These are phyloP conservation scores for Polyploca ridens DNA, from an alignment of 2,888 invertebrate species.

Conservation along the genomic window DNA sequence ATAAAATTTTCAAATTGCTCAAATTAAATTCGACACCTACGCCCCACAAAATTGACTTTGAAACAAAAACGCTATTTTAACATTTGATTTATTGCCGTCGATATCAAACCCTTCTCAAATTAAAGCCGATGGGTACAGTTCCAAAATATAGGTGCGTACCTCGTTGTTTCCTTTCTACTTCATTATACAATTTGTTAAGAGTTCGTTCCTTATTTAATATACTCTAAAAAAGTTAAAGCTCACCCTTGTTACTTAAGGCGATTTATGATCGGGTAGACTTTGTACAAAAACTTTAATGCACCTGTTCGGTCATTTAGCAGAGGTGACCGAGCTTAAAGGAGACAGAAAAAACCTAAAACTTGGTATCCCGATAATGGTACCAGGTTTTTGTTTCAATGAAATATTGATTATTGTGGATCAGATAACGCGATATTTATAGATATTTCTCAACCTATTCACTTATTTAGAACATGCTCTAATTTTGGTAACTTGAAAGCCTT, in stretches of 20 bases:
- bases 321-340: conserved; percentile 53
- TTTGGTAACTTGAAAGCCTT: conserved; percentile 4
- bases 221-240: conserved; percentile 69
- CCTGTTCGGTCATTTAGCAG: conserved; percentile 73
- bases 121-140: conserved; percentile 28
- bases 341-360: conserved; percentile 32
- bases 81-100: conserved; percentile 44
- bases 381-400: conserved; percentile 13
- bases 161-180: conserved; percentile 22
- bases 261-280: conserved; percentile 69
- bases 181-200: conserved; percentile 41
- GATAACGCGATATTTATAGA: background rate
- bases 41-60: conserved; percentile 24
- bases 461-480: background rate
- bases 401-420: conserved; percentile 7
- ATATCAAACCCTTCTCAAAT: conserved; percentile 42
- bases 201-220: conserved; percentile 65
- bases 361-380: background rate
- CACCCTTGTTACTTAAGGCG: conserved; percentile 74
- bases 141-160: conserved; percentile 7
- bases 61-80: conserved; percentile 41
- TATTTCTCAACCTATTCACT: background rate
- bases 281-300: conserved; percentile 71
- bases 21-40: conserved; percentile 42
- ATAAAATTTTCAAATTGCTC: conserved; percentile 26